Conservation (phyloP, 2,113 vertebrate species). For the Serinus canaria region DNA sequence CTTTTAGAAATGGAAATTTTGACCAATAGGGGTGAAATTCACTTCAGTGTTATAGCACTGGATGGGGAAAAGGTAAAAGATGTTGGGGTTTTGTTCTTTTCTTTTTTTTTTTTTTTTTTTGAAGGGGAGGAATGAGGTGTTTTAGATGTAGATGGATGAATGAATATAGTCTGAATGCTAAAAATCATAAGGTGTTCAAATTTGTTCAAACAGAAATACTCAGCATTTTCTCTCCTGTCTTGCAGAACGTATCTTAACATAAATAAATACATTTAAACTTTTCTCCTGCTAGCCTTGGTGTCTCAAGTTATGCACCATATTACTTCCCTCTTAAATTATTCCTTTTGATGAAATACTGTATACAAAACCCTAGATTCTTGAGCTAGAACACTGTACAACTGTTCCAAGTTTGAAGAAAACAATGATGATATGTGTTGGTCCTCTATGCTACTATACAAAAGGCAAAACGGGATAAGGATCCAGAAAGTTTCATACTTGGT, state of each 20-base stretch:
- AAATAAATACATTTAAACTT: background rate
- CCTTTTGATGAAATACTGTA: background rate
- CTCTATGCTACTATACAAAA: background rate
- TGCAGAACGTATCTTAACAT: background rate
- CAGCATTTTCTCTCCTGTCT: background rate
- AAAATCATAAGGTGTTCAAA: background rate
- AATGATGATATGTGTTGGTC: background rate
- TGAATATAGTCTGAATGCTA: background rate
- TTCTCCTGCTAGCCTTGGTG: background rate
- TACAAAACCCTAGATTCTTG: background rate
- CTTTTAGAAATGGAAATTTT: background rate
- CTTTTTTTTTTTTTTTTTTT: background rate
- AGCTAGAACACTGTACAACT: background rate
- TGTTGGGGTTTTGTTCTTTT: background rate
- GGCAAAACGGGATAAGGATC: background rate
- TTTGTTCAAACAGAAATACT: background rate
- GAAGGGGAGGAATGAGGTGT: background rate
- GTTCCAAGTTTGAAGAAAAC: background rate
- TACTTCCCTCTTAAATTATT: background rate
- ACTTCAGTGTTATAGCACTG: background rate
- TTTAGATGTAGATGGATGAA: background rate
- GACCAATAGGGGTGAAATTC: constrained; percentile 9
- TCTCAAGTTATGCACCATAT: background rate
- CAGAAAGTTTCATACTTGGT: background rate
- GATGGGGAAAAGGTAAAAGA: background rate